Evolutionary conservation across 2,888 invertebrate genomes (phyloP).

Genomic region (Amorpha juglandis): DNA sequence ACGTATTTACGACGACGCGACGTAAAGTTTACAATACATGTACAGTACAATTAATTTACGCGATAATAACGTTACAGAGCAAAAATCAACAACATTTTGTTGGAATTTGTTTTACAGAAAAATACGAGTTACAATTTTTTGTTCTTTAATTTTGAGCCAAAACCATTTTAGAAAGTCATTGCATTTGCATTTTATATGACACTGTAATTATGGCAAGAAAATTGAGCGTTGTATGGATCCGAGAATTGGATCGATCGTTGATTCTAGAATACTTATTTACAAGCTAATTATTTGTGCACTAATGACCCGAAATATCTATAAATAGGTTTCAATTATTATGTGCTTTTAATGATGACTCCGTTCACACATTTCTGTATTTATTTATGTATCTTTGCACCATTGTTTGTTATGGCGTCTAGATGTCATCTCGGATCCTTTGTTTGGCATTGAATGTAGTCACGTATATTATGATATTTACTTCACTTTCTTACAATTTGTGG

Average conservation of each 20-base stretch:
- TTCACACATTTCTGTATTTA: slow-evolving; percentile 27
- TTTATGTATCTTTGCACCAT: slow-evolving; percentile 46
- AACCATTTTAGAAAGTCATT: neutral
- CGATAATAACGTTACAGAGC: neutral
- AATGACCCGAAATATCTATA: too few relatives aligned
- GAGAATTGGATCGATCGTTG: too few relatives aligned
- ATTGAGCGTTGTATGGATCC: too few relatives aligned
- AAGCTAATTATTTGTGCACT: too few relatives aligned
- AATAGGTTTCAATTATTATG: too few relatives aligned
- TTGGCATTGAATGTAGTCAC: slow-evolving; percentile 53
- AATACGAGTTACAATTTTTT: neutral
- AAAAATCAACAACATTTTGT: neutral
- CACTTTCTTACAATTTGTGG: slow-evolving; percentile 49
- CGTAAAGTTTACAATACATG: slow-evolving; percentile 32
- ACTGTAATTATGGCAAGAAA: too few relatives aligned
- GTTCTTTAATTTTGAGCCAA: neutral
- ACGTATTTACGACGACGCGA: too few relatives aligned
- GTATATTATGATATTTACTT: slow-evolving; percentile 58
- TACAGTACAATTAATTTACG: neutral
- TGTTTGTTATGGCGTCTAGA: slow-evolving; percentile 44
- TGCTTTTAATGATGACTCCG: neutral
- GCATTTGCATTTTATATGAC: neutral
- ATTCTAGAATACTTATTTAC: too few relatives aligned
- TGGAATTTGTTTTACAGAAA: too few relatives aligned
- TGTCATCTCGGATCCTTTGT: slow-evolving; percentile 59